These are phyloP conservation scores for Melanotaenia trifasciata DNA, from an alignment of 2,797 vertebrate species.

Conservation along the genomic window DNA sequence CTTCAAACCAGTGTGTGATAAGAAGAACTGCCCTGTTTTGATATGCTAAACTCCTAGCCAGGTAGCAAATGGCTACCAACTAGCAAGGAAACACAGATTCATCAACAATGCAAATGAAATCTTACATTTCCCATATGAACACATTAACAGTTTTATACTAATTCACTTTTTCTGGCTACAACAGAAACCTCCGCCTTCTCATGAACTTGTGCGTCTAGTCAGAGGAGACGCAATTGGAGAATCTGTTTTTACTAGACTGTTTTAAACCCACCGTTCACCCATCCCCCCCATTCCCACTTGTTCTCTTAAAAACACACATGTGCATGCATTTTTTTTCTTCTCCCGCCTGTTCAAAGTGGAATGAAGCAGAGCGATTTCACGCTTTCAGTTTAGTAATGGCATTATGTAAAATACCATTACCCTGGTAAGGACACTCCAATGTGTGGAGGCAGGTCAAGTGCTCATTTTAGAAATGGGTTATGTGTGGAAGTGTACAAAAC, in stretches of 20 bases:
- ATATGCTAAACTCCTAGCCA: slow-evolving; percentile 22
- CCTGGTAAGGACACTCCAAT: slow-evolving; percentile 77
- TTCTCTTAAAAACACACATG: slow-evolving; percentile 25
- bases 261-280: slow-evolving; percentile 29
- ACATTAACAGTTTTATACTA: not conserved
- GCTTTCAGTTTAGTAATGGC: slow-evolving; percentile 82
- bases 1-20: slow-evolving; percentile 37
- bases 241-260: slow-evolving; percentile 37
- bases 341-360: slow-evolving; percentile 58
- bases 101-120: not conserved
- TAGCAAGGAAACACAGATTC: not conserved
- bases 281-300: slow-evolving; percentile 14
- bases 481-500: slow-evolving; percentile 57
- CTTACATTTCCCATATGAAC: not conserved
- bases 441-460: slow-evolving; percentile 77
- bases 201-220: slow-evolving; percentile 28
- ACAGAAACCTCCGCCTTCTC: slow-evolving; percentile 8
- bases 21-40: slow-evolving; percentile 31
- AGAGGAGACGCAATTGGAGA: slow-evolving; percentile 41
- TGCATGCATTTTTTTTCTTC: not conserved
- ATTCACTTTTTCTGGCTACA: not conserved
- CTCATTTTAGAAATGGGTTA: slow-evolving; percentile 68
- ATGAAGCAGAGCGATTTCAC: slow-evolving; percentile 78
- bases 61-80: not conserved
- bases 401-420: slow-evolving; percentile 84